A percentile compares a stretch with the other conserved stretches of the same genome.
Evolutionary conservation across 2,113 vertebrate genomes (phyloP).

Genomic region (Bujurquina vittata): DNA sequence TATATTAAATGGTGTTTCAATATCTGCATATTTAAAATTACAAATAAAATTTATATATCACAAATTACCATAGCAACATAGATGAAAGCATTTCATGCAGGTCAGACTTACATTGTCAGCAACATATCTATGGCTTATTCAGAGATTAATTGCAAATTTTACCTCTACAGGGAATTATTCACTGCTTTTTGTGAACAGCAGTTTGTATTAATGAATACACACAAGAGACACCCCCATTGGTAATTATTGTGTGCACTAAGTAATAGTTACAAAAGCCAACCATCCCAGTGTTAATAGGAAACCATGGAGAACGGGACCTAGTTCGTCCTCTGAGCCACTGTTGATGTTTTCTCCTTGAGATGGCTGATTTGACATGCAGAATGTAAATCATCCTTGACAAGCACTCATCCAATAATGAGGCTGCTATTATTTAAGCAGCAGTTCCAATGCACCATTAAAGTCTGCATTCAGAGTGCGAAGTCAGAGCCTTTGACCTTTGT

Average conservation of each 20-base stretch:
- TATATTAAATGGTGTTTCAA: background rate
- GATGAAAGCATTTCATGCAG: slow-evolving; percentile 7
- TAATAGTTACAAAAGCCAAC: slow-evolving; percentile 50
- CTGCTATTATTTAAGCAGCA: slow-evolving; percentile 41
- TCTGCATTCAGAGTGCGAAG: slow-evolving; percentile 40
- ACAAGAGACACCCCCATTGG: slow-evolving; percentile 22
- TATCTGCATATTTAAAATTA: background rate
- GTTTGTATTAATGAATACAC: slow-evolving; percentile 45
- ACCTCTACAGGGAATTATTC: slow-evolving; percentile 14
- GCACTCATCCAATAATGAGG: slow-evolving; percentile 52
- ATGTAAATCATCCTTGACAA: slow-evolving; percentile 57
- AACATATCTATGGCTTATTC: slow-evolving; percentile 1
- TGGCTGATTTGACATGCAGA: slow-evolving; percentile 46
- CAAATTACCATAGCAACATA: background rate
- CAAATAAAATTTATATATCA: background rate
- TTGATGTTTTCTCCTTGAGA: slow-evolving; percentile 42
- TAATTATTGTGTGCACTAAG: slow-evolving; percentile 45
- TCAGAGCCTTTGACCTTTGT: slow-evolving; percentile 53
- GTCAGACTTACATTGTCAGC: slow-evolving; percentile 7
- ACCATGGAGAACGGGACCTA: slow-evolving; percentile 43
- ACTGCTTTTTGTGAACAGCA: slow-evolving; percentile 18
- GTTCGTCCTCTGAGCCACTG: slow-evolving; percentile 17
- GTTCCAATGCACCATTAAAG: slow-evolving; percentile 33
- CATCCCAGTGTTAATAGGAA: slow-evolving; percentile 38
- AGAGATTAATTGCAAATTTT: slow-evolving; percentile 38